Conservation (phyloP, 2,888 invertebrate species). For the Malacosoma neustria region DNA sequence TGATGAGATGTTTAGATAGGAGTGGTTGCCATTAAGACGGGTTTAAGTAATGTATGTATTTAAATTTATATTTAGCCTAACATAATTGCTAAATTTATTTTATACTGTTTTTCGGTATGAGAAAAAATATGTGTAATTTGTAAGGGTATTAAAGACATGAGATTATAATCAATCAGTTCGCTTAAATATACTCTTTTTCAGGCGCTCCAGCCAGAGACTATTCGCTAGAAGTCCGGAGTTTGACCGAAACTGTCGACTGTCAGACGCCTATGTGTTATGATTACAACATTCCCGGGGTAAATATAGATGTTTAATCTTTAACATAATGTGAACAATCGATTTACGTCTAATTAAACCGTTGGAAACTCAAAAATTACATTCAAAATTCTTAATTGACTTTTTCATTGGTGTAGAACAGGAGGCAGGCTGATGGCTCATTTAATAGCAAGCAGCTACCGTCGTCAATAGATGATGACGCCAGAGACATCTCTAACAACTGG, state of each 20-base stretch:
- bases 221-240: slow-evolving; percentile 45
- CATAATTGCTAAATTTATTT: not conserved
- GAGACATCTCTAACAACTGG: too few species aligned
- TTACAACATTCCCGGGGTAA: slow-evolving; percentile 55
- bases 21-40: too few species aligned
- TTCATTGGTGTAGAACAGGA: too few species aligned
- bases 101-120: not conserved
- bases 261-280: slow-evolving; percentile 49
- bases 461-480: too few species aligned
- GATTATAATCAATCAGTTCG: not conserved
- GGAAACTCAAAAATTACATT: too few species aligned
- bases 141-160: not conserved
- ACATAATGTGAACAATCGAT: not conserved
- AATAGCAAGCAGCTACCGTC: too few species aligned
- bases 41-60: too few species aligned
- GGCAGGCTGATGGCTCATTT: too few species aligned
- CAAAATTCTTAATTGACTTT: too few species aligned
- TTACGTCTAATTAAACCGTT: too few species aligned
- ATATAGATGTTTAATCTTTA: slow-evolving; percentile 9
- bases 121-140: not conserved
- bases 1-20: too few species aligned
- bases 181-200: too few species aligned
- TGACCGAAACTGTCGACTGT: slow-evolving; percentile 48
- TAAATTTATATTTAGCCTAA: not conserved
- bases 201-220: slow-evolving; percentile 44